These are phyloP conservation scores for Aphaenogaster rudis DNA, from an alignment of 1,140 invertebrate species.

Conservation along the genomic window DNA sequence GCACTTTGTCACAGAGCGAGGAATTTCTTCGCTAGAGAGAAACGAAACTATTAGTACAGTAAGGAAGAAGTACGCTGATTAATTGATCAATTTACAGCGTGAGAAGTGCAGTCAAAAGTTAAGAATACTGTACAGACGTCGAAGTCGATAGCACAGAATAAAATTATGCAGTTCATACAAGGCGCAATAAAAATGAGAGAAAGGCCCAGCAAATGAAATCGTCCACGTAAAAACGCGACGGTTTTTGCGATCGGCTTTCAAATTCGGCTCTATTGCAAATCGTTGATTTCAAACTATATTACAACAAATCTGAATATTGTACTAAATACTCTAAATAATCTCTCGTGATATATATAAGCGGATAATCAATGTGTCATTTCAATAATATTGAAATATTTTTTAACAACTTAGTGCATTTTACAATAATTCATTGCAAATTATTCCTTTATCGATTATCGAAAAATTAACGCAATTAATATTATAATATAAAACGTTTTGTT, in stretches of 20 bases:
- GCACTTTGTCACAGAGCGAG: background rate
- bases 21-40: background rate
- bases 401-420: background rate
- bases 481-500: background rate
- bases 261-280: slow-evolving; percentile 2
- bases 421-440: background rate
- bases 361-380: background rate
- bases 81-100: slow-evolving; percentile 57
- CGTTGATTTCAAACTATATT: background rate
- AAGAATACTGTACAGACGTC: slow-evolving; percentile 68
- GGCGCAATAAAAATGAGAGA: slow-evolving; percentile 63
- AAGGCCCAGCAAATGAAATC: slow-evolving; percentile 70
- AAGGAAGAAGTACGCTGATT: slow-evolving; percentile 54
- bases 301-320: background rate
- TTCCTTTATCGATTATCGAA: background rate
- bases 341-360: background rate
- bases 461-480: slow-evolving; percentile 8
- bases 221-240: slow-evolving; percentile 12
- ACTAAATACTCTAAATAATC: background rate
- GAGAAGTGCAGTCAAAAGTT: slow-evolving; percentile 75
- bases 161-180: slow-evolving; percentile 78
- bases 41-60: slow-evolving; percentile 57
- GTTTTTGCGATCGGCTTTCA: slow-evolving; percentile 50
- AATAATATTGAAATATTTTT: background rate
- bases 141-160: slow-evolving; percentile 84